Base-by-base conservation (phyloP, 1,140 invertebrate genomes). In the Formica selysi region DNA sequence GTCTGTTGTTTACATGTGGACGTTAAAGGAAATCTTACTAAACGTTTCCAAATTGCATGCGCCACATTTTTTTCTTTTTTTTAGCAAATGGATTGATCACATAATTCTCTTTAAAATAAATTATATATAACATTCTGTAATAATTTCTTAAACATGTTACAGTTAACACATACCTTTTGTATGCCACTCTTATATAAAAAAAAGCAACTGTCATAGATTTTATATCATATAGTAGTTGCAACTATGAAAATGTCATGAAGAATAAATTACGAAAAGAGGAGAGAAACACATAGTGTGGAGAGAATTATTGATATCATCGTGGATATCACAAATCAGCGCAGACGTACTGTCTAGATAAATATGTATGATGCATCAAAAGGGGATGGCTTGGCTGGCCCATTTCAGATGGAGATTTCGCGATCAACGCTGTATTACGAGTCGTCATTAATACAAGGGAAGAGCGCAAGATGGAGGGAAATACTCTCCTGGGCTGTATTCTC, bases 361-460 rank as follows among this genome's bases (percentile, higher is more conserved):
- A 84, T 61, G 48, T 59, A 73, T 76, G 22, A 64, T n/a, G 64
- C 29, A 3, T 57, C 54, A n/a, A 48, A 70, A 83, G 38, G 64
- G 16, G 38, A 29, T n/a, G 26, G 19, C 44, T n/a, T n/a, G 22
- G 19, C 36, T n/a, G 22, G 51, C 16, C 71, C 76, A 87, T 89
- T 87, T 87, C 70, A 29, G 19, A 87, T 32, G 32, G 62, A 87
- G 88, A 86, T 91, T 89, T 90, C 76, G 38, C 81, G 81, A 87
- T 84, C 70, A 62, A 36, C 65, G 59, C 26, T 71, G 51, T 87
- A 84, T 87, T 65, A 38, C 73, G 29, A 71, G 62, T 81, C 67
- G 70, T 89, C 76, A 65, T 91, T 91, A 86, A 89, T 81, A 61
- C 26, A 38, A 44, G 8, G 19, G 26, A 10, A 48, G 54, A 44